A percentile compares a stretch with the other conserved stretches of the same genome.
These are phyloP conservation scores for Chironex yamaguchii DNA, from an alignment of 30 jellyfish, hydroid and myxozoan genomes.

Conservation along the genomic window DNA sequence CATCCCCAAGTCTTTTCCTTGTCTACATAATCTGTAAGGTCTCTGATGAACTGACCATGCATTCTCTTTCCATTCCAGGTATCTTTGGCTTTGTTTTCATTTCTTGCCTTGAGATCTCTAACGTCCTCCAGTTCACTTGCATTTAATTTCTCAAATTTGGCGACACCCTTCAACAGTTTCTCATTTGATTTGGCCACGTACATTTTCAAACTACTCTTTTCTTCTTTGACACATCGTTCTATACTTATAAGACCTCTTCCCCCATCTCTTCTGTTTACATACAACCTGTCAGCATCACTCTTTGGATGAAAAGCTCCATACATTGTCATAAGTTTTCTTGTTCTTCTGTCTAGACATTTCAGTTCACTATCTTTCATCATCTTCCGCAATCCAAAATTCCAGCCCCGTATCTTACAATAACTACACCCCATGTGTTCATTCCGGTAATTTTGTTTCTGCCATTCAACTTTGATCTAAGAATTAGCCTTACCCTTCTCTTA, in stretches of 20 bases:
- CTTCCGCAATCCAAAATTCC: conserved; percentile 35
- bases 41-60: conserved; percentile 32
- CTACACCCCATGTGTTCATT: conserved; percentile 27
- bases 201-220: neutral
- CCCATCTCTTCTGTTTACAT: conserved; percentile 29
- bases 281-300: conserved; percentile 12
- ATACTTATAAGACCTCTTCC: conserved; percentile 50
- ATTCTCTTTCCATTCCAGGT: conserved; percentile 36
- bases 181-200: conserved; percentile 15
- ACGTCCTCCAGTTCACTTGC: conserved; percentile 34
- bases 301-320: conserved; percentile 40
- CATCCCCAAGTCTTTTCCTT: conserved; percentile 38
- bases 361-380: neutral
- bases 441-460: conserved; percentile 6
- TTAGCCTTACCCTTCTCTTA: conserved; percentile 3
- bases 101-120: conserved; percentile 48
- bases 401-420: conserved; percentile 32
- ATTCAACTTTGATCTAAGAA: conserved; percentile 10
- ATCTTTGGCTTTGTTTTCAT: conserved; percentile 12
- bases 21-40: conserved; percentile 16
- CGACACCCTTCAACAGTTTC: neutral
- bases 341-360: no score
- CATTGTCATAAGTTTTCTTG: no score
- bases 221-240: conserved; percentile 3
- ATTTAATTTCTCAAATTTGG: no score